phyloP scores from a whole-genome alignment of 2,888 invertebrate genomes.

The Heliconius charithonia region DNA sequence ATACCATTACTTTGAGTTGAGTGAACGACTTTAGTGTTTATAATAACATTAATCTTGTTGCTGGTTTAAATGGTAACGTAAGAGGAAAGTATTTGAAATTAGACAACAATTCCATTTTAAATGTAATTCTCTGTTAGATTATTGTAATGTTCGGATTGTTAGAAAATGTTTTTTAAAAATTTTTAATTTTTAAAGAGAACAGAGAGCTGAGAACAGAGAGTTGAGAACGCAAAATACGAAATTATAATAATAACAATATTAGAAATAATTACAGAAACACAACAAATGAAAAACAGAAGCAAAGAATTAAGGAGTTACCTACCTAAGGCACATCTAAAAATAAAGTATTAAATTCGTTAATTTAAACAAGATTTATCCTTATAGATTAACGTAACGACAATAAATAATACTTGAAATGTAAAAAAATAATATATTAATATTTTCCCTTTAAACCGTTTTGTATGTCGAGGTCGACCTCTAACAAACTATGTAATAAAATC shows the following conservation, averaged over 20 bases:
- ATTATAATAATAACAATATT: not conserved
- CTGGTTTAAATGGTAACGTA: not conserved
- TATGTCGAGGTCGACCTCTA: no score
- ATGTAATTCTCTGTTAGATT: not conserved
- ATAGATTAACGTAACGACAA: not conserved
- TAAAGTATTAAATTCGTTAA: not conserved
- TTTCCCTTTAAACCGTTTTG: not conserved
- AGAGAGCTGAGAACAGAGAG: not conserved
- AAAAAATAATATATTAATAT: not conserved
- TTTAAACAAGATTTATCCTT: not conserved
- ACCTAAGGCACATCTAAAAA: no score
- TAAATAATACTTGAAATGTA: not conserved
- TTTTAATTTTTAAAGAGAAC: no score
- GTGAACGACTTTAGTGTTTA: conserved; percentile 30
- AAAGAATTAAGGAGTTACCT: no score
- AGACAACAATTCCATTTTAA: not conserved
- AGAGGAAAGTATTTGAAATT: conserved; percentile 9
- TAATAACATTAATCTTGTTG: conserved; percentile 30
- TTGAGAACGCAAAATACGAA: not conserved
- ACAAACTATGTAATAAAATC: no score
- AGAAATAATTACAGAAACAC: not conserved
- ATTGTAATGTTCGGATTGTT: not conserved
- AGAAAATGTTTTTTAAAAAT: no score
- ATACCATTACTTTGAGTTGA: conserved; percentile 39
- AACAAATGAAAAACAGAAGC: not conserved